Conservation (phyloP, 2,888 invertebrate genomes). For the Chorisops tibialis region DNA sequence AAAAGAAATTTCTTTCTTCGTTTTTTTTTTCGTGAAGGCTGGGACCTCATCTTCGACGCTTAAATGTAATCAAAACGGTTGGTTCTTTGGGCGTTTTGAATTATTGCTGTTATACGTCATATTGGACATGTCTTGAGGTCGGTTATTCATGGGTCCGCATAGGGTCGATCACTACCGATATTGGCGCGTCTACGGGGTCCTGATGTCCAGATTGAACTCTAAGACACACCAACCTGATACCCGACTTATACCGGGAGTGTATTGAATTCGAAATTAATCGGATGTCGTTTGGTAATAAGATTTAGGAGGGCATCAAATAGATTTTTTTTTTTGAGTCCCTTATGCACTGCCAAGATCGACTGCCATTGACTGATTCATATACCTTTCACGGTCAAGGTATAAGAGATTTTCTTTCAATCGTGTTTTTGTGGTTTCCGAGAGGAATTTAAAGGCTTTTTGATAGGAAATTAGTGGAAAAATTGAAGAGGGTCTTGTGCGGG, state of each 20-base stretch:
- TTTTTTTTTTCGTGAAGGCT: background rate
- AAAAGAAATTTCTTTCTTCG: background rate
- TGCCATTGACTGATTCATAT: background rate
- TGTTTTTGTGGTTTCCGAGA: conserved; percentile 10
- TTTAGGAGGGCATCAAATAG: conserved; percentile 42
- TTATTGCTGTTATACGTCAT: conserved; percentile 32
- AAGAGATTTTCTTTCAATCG: conserved; percentile 30
- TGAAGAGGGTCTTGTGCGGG: background rate
- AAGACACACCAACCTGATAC: conserved; percentile 12
- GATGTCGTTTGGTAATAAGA: conserved; percentile 46
- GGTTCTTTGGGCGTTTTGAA: conserved; percentile 25
- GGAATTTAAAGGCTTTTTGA: conserved; percentile 26
- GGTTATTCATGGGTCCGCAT: background rate
- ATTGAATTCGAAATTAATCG: conserved; percentile 47
- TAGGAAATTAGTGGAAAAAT: background rate
- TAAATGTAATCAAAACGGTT: conserved; percentile 27
- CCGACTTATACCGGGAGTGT: conserved; percentile 22
- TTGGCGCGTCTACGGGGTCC: background rate
- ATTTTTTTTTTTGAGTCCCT: conserved; percentile 33
- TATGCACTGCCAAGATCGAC: background rate
- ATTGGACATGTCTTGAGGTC: conserved; percentile 20
- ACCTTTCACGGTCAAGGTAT: background rate
- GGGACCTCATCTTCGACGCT: background rate
- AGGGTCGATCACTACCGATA: conserved; percentile 28
- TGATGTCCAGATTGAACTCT: background rate